These are phyloP conservation scores for Prietella phreatophila DNA, from an alignment of 2,113 vertebrate species.

Conservation along the genomic window DNA sequence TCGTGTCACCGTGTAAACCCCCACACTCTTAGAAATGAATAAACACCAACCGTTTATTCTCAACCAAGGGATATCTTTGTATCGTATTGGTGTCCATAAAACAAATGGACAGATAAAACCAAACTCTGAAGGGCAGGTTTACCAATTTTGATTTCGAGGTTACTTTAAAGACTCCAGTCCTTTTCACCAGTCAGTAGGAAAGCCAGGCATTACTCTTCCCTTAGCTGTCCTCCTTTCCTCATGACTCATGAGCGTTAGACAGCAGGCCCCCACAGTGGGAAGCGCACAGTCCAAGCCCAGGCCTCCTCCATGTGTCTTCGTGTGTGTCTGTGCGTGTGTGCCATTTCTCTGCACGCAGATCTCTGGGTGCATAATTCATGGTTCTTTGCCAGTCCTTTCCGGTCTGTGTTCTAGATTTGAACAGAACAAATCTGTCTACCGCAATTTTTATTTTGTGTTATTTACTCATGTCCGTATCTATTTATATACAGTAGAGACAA, in stretches of 20 bases:
- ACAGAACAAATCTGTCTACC: not conserved
- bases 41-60: not conserved
- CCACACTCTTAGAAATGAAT: not conserved
- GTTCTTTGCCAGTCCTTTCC: slow-evolving; percentile 4
- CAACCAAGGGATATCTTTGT: not conserved
- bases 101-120: not conserved
- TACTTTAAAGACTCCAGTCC: not conserved
- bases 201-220: slow-evolving; percentile 19
- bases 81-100: too few relatives aligned
- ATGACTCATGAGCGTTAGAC: slow-evolving; percentile 51
- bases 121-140: not conserved
- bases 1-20: not conserved
- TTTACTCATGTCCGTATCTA: not conserved
- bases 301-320: slow-evolving; percentile 27
- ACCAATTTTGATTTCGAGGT: not conserved
- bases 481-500: not conserved
- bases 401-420: slow-evolving; percentile 6
- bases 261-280: slow-evolving; percentile 47
- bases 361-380: not conserved
- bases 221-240: slow-evolving; percentile 35
- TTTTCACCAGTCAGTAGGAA: slow-evolving; percentile 1
- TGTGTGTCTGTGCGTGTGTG: slow-evolving; percentile 14
- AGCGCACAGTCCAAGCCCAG: slow-evolving; percentile 14
- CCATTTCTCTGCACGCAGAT: not conserved
- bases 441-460: not conserved